Percentiles rank a stretch among this genome's conserved stretches.
Conservation (phyloP, 1,140 invertebrate genomes). For the Carcinoscorpius rotundicauda region DNA sequence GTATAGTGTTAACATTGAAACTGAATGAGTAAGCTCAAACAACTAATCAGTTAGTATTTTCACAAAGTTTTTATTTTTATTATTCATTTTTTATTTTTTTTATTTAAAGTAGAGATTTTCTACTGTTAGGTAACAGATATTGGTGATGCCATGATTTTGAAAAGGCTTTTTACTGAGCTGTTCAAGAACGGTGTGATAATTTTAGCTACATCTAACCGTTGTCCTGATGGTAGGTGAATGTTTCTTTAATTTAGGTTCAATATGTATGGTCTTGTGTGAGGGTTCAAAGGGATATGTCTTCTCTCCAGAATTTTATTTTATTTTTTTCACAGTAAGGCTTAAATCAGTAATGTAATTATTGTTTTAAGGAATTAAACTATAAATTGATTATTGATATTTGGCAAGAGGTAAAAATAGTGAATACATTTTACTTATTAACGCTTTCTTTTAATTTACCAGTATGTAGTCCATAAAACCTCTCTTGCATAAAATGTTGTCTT, state of each 20-base stretch:
- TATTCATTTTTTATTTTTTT: slow-evolving; percentile 8
- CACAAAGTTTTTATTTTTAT: slow-evolving; percentile 2
- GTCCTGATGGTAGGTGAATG: slow-evolving; percentile 51
- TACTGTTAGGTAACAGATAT: slow-evolving; percentile 80
- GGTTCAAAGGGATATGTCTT: neutral
- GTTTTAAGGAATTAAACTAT: neutral
- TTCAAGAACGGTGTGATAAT: slow-evolving; percentile 86
- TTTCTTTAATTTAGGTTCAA: slow-evolving; percentile 3
- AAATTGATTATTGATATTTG: too few species aligned
- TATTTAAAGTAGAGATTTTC: slow-evolving; percentile 16
- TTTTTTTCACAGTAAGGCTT: neutral
- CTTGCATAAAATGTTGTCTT: too few species aligned
- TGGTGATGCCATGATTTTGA: slow-evolving; percentile 96
- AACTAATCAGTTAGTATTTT: neutral
- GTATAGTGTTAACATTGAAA: too few species aligned
- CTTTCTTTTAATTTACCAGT: too few species aligned
- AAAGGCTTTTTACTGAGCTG: slow-evolving; percentile 85
- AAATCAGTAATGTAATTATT: neutral
- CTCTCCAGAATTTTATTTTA: neutral
- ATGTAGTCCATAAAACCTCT: too few species aligned
- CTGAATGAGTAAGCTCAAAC: too few species aligned
- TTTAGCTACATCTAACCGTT: slow-evolving; percentile 89
- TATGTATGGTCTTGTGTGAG: slow-evolving; percentile 1
- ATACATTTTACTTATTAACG: too few species aligned
- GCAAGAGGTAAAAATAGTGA: too few species aligned